Evolutionary conservation across 1,140 invertebrate species (phyloP), one percentile per base, ranked within the genome.

Genomic region (Papilio glaucus): DNA sequence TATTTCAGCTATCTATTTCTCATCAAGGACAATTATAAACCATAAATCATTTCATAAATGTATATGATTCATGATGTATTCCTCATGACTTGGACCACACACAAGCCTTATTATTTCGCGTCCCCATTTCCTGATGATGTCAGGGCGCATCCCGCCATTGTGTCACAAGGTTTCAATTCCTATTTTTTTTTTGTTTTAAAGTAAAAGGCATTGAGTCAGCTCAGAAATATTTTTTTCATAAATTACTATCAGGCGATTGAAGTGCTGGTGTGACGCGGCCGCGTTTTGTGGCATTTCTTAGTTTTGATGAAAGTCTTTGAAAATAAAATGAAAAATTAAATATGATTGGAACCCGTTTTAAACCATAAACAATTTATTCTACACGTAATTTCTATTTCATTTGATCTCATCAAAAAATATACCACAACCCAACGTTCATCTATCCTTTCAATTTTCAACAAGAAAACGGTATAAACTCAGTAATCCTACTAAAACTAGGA

Each of bases 51-150:
- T 45, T 45, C 6, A 45, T 4, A 45, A 45, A 45, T 26, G 24
- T 24, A 4, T 10, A 57, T 24, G 12, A 38, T 7, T n/a, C n/a
- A n/a, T n/a, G n/a, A n/a, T 10, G 10, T 9, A 21, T 10, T 38
- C 29, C 41, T 71, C 38, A 4, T 73, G 26, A 2, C 37, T 83
- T 79, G 72, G 3, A 62, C 77, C 85, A 80, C 45, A 38, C 26
- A 71, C 75, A 60, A 80, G 87, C 86, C 89, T 91, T 92, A 92
- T 92, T 92, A 92, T 92, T 91, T 90, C 86, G 85, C 87, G 89
- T 85, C 87, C 89, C 82, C 89, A 87, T 91, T 91, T 87, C 85
- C 80, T 91, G 90, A 92, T 90, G 90, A 92, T 90, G 90, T 92
- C 90, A 92, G 89, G 88, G 90, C 87, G 83, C 78, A 88, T 90